Conservation (phyloP, 2,113 vertebrate genomes). For the Gavia stellata region DNA sequence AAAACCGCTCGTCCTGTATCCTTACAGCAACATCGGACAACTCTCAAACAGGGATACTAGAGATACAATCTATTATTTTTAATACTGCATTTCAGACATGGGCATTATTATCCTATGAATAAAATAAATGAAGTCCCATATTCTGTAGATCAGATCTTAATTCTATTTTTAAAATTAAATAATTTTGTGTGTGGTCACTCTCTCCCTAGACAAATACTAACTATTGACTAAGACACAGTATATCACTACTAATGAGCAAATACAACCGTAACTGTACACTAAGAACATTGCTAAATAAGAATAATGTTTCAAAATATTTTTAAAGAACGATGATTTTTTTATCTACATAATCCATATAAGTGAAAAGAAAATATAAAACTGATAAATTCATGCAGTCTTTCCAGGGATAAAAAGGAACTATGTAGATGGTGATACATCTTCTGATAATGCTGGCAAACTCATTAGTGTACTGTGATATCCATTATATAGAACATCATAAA, state of each 20-base stretch:
- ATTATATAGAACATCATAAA: constrained; percentile 44
- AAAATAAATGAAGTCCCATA: background rate
- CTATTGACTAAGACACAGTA: background rate
- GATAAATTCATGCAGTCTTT: background rate
- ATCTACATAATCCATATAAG: background rate
- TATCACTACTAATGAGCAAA: background rate
- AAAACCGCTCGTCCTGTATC: background rate
- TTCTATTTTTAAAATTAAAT: background rate
- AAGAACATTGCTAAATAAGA: background rate
- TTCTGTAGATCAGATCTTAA: background rate
- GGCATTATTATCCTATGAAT: background rate
- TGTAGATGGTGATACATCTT: constrained; percentile 44
- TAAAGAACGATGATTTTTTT: background rate
- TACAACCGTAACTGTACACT: background rate
- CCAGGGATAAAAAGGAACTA: background rate
- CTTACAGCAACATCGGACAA: background rate
- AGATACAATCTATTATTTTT: background rate
- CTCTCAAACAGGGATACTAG: background rate
- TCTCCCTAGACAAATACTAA: background rate
- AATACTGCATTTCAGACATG: background rate
- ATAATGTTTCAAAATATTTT: background rate
- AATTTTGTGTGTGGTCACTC: background rate
- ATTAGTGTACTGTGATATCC: constrained; percentile 53
- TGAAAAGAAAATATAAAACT: constrained; percentile 39
- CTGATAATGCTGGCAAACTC: constrained; percentile 41